These are phyloP conservation scores for Aeoliscus strigatus DNA, from an alignment of 2,797 vertebrate species.

Conservation along the genomic window DNA sequence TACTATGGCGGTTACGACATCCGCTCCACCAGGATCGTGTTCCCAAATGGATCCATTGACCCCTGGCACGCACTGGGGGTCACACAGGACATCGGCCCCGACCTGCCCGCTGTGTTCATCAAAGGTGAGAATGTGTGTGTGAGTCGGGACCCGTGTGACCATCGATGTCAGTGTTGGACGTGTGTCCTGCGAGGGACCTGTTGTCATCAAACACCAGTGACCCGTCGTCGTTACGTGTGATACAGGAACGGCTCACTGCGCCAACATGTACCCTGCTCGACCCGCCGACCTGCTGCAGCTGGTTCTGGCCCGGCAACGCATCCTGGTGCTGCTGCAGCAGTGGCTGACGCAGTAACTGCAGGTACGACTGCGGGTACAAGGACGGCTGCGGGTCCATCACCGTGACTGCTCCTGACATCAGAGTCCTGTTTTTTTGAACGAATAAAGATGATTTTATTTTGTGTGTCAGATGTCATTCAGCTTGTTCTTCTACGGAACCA, in stretches of 20 bases:
- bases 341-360: constrained; percentile 61
- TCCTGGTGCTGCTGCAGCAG: constrained; percentile 65
- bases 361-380: neutral
- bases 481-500: too few species aligned
- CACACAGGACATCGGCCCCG: constrained; percentile 52
- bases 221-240: too few species aligned
- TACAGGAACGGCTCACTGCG: constrained; percentile 75
- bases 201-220: too few species aligned
- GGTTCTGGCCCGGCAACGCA: constrained; percentile 55
- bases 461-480: too few species aligned
- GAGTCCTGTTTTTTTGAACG: too few species aligned
- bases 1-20: constrained; percentile 59
- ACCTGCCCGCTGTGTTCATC: constrained; percentile 70
- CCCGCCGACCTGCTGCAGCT: constrained; percentile 65
- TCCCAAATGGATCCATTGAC: constrained; percentile 72
- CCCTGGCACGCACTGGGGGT: constrained; percentile 72
- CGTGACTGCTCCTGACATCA: too few species aligned
- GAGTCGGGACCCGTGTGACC: neutral
- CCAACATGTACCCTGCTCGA: constrained; percentile 75
- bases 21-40: constrained; percentile 59
- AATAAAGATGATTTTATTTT: too few species aligned
- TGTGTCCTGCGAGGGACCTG: too few species aligned
- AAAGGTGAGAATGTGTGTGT: constrained; percentile 51
- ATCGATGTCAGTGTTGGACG: too few species aligned
- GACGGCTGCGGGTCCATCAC: too few species aligned